These are phyloP conservation scores for Mohoua ochrocephala DNA, from an alignment of 2,113 vertebrate species.

Conservation along the genomic window DNA sequence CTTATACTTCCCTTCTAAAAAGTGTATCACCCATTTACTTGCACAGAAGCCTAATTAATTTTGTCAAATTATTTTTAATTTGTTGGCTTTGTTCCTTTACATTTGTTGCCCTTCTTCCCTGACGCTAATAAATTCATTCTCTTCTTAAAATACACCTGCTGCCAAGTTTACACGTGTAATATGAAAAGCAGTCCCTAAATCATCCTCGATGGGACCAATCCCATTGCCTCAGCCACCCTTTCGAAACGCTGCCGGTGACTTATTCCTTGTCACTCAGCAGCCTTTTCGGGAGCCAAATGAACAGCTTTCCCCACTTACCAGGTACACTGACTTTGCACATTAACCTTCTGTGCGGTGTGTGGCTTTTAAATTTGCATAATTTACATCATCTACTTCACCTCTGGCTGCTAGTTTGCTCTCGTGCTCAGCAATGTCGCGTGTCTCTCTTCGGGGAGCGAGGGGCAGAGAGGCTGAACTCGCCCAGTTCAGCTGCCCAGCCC, in stretches of 20 bases:
- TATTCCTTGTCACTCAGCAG: background rate
- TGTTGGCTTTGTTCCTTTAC: slow-evolving; percentile 39
- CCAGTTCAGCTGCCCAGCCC: background rate
- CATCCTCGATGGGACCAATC: background rate
- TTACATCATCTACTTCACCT: background rate
- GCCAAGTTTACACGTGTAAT: slow-evolving; percentile 15
- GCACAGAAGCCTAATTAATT: slow-evolving; percentile 61
- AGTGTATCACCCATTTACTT: slow-evolving; percentile 21
- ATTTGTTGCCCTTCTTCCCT: slow-evolving; percentile 12
- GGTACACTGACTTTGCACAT: background rate
- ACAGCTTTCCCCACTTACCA: background rate
- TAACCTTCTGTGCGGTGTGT: background rate
- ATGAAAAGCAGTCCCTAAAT: background rate
- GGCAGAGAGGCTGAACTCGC: background rate
- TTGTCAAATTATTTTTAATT: slow-evolving; percentile 61
- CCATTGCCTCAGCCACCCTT: background rate
- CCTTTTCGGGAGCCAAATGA: background rate
- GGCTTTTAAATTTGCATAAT: slow-evolving; percentile 21
- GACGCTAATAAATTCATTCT: background rate
- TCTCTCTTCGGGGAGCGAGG: fast-evolving
- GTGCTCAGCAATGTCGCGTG: background rate
- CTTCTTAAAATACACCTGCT: slow-evolving; percentile 4
- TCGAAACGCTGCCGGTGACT: background rate
- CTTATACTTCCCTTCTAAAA: slow-evolving; percentile 3
- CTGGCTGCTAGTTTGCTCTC: background rate